Evolutionary conservation across 92 coral and sea anemone genomes (phyloP).

Genomic region (Montipora capitata): DNA sequence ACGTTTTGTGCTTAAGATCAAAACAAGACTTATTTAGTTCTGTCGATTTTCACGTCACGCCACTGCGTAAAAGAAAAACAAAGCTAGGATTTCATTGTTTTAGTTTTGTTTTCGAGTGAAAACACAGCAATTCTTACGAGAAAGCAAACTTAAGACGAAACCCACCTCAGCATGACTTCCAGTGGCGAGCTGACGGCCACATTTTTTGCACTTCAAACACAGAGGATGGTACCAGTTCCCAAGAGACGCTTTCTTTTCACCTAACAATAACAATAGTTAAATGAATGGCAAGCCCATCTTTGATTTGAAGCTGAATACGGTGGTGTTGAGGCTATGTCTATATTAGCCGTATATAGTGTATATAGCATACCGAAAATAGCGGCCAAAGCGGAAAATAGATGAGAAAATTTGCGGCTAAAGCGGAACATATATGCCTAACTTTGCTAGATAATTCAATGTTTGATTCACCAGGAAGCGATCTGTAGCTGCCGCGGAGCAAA

Average conservation of each 20-base stretch:
- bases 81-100: too few relatives aligned
- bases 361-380: too few relatives aligned
- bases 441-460: not conserved
- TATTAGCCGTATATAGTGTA: too few relatives aligned
- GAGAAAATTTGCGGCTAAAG: too few relatives aligned
- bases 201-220: slow-evolving; percentile 47
- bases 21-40: too few relatives aligned
- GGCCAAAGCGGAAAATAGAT: too few relatives aligned
- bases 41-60: not conserved
- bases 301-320: not conserved
- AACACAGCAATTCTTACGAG: too few relatives aligned
- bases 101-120: too few relatives aligned
- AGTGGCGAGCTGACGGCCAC: slow-evolving; percentile 43
- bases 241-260: slow-evolving; percentile 54
- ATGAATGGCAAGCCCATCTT: not conserved
- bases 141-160: too few relatives aligned
- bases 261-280: not conserved
- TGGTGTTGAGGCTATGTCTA: not conserved
- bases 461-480: not conserved
- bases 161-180: slow-evolving; percentile 47
- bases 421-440: not conserved
- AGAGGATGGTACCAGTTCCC: slow-evolving; percentile 60
- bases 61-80: not conserved
- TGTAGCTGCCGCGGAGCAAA: not conserved
- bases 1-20: too few relatives aligned